Conservation (phyloP, 2,113 vertebrate genomes). For the Aramus guarauna region DNA sequence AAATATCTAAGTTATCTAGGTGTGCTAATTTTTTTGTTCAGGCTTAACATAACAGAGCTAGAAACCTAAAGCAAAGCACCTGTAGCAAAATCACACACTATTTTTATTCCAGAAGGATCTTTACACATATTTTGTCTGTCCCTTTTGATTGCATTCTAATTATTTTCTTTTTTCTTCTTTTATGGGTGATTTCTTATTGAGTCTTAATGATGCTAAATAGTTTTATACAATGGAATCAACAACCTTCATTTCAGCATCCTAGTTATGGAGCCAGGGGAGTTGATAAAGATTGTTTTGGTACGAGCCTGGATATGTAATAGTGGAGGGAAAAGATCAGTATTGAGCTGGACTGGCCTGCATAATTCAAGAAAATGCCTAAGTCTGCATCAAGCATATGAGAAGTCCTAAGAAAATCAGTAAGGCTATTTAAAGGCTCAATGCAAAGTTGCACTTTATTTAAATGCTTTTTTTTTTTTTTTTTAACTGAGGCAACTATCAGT, state of each 20-base stretch:
- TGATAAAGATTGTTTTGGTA: background rate
- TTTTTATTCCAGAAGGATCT: background rate
- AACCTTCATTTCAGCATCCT: background rate
- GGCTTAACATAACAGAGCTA: background rate
- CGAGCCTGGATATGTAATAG: background rate
- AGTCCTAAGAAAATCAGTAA: background rate
- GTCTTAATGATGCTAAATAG: background rate
- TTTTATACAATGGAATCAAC: background rate
- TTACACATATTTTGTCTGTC: background rate
- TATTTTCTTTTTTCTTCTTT: background rate
- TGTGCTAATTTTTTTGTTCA: background rate
- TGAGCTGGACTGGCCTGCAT: background rate
- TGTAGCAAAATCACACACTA: background rate
- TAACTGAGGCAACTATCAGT: background rate
- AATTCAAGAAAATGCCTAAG: background rate
- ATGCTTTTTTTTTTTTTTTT: background rate
- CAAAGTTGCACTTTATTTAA: background rate
- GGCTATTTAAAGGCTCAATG: background rate
- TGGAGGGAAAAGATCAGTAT: background rate
- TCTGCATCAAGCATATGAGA: background rate
- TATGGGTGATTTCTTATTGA: background rate
- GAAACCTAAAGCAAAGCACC: background rate
- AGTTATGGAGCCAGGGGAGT: background rate
- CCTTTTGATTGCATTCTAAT: background rate
- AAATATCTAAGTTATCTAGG: background rate